These are phyloP conservation scores for Nyctereutes procyonoides DNA, from an alignment of 2,113 vertebrate species.

Conservation along the genomic window DNA sequence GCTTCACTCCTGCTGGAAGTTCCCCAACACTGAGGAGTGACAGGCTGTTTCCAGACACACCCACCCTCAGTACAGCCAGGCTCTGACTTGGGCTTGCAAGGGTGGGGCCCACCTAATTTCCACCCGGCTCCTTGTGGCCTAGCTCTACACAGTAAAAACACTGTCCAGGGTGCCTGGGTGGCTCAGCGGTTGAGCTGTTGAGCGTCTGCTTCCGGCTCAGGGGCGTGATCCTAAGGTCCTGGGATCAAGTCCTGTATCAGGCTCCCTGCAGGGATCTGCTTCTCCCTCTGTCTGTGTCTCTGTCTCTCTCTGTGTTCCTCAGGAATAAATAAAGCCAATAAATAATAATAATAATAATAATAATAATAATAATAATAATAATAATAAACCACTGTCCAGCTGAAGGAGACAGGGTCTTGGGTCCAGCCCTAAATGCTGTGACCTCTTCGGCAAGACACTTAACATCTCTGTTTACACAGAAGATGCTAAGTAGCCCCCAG, in stretches of 20 bases:
- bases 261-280: too few relatives aligned
- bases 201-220: too few relatives aligned
- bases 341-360: too few relatives aligned
- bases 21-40: background rate
- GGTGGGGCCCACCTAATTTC: background rate
- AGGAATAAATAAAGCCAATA: too few relatives aligned
- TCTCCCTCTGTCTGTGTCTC: too few relatives aligned
- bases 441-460: background rate
- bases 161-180: background rate
- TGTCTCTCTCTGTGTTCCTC: too few relatives aligned
- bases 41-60: background rate
- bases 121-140: background rate
- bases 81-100: background rate
- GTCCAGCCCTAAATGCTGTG: background rate
- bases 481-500: background rate
- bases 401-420: accelerated
- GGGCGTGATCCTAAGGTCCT: too few relatives aligned
- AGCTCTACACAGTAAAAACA: background rate
- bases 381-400: background rate
- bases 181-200: too few relatives aligned
- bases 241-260: too few relatives aligned
- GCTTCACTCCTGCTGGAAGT: background rate
- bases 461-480: background rate
- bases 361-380: too few relatives aligned
- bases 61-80: accelerated